Percentiles rank a stretch among this genome's conserved stretches.
phyloP scores from a whole-genome alignment of 2,888 invertebrate species.

The Girardia tigrina region DNA sequence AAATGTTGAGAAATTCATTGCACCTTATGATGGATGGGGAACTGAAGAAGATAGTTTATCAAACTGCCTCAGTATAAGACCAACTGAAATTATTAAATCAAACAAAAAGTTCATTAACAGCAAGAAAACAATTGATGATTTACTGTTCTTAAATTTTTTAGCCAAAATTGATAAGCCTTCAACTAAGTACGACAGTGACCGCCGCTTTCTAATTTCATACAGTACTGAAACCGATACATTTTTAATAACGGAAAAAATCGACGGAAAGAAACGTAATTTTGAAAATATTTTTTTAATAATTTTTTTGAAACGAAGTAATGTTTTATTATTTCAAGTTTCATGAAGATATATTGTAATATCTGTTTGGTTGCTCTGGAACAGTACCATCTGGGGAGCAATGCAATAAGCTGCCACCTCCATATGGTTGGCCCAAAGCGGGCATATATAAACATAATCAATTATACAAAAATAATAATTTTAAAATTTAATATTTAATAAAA shows the following conservation, averaged over 20 bases:
- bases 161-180: background rate
- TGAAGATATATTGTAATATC: too few relatives aligned
- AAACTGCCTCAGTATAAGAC: slow-evolving; percentile 55
- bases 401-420: too few relatives aligned
- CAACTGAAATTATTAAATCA: background rate
- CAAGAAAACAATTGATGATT: background rate
- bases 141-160: background rate
- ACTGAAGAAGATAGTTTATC: slow-evolving; percentile 74
- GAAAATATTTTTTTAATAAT: too few relatives aligned
- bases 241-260: background rate
- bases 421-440: too few relatives aligned
- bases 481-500: too few relatives aligned
- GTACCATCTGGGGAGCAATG: too few relatives aligned
- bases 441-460: too few relatives aligned
- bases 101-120: background rate
- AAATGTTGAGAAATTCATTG: slow-evolving; percentile 41
- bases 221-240: background rate
- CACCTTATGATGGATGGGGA: slow-evolving; percentile 77
- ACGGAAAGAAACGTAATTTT: background rate
- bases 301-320: too few relatives aligned
- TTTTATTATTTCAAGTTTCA: too few relatives aligned
- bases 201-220: background rate
- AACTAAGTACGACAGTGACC: background rate
- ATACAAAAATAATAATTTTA: too few relatives aligned
- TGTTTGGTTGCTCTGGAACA: too few relatives aligned